These are phyloP conservation scores for Morone chrysops DNA, from an alignment of 2,113 vertebrate genomes.

Conservation along the genomic window DNA sequence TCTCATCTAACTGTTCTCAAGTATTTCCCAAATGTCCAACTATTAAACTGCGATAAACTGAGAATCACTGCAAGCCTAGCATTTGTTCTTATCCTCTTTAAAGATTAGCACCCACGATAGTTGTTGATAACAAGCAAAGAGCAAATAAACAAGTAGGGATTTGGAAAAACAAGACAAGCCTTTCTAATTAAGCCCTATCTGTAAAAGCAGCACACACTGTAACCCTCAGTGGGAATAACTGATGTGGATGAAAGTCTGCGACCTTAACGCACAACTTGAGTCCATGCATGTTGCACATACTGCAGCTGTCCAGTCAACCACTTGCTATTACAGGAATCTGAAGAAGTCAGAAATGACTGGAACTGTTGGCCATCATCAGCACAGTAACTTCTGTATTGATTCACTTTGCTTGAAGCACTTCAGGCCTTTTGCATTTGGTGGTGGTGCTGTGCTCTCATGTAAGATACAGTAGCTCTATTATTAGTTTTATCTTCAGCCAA, in stretches of 20 bases:
- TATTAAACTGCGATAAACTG: neutral
- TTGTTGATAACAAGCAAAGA: slow-evolving; percentile 22
- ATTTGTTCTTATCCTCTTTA: slow-evolving; percentile 26
- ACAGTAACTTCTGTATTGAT: neutral
- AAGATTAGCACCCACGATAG: slow-evolving; percentile 9
- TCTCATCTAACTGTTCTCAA: neutral
- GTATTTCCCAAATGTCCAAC: neutral
- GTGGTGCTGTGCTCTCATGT: neutral
- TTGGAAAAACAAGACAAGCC: slow-evolving; percentile 14
- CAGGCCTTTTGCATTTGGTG: neutral
- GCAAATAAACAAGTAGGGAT: slow-evolving; percentile 26
- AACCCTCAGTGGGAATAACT: slow-evolving; percentile 16
- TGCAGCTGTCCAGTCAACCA: neutral
- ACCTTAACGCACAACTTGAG: slow-evolving; percentile 10
- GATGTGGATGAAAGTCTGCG: slow-evolving; percentile 13
- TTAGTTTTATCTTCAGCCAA: slow-evolving; percentile 24
- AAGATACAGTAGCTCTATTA: slow-evolving; percentile 10
- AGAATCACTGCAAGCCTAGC: neutral
- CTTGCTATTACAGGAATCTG: neutral
- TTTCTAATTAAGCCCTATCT: slow-evolving; percentile 37
- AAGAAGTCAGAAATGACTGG: neutral
- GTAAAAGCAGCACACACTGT: slow-evolving; percentile 2
- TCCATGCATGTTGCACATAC: no score
- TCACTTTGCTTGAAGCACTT: neutral
- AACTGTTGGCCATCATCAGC: neutral